phyloP scores from a whole-genome alignment of 2,797 vertebrate genomes.

The Epinephelus awoara region DNA sequence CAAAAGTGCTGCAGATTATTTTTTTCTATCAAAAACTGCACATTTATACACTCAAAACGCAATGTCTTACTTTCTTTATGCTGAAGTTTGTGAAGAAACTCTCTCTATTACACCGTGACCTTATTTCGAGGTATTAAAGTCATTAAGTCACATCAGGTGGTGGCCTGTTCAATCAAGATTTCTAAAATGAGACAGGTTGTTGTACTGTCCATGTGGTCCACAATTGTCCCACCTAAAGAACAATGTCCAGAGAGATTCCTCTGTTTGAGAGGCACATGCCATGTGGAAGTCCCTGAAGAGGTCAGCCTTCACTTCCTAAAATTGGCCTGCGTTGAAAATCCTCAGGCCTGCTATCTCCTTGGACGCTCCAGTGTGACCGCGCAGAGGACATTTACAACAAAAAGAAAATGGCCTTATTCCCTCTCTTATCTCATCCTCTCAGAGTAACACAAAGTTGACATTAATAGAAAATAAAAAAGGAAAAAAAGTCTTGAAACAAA shows the following conservation, averaged over 20 bases:
- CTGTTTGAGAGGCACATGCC: conserved; percentile 75
- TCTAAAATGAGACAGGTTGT: conserved; percentile 43
- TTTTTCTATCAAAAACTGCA: background rate
- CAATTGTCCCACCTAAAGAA: conserved; percentile 59
- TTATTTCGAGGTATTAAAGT: conserved; percentile 1
- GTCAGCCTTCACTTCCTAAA: conserved; percentile 76
- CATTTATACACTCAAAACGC: background rate
- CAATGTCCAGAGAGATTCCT: conserved; percentile 57
- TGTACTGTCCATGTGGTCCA: conserved; percentile 51
- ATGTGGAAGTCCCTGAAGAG: conserved; percentile 74
- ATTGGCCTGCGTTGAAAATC: conserved; percentile 74
- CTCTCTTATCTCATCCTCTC: conserved; percentile 71
- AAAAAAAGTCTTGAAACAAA: conserved; percentile 82
- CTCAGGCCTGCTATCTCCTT: conserved; percentile 56
- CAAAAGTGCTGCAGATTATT: background rate
- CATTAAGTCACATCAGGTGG: conserved; percentile 33
- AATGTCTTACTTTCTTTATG: background rate
- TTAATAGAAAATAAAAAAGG: conserved; percentile 83
- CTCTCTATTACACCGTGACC: background rate
- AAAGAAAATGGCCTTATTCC: conserved; percentile 76
- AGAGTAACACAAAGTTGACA: conserved; percentile 83
- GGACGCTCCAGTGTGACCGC: conserved; percentile 54
- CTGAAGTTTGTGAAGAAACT: conserved; percentile 2
- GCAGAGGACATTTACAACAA: conserved; percentile 78
- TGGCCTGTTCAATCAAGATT: conserved; percentile 18